Base-by-base conservation (phyloP, 2,797 vertebrate genomes). In the Parauchenoglanis ngamensis region DNA sequence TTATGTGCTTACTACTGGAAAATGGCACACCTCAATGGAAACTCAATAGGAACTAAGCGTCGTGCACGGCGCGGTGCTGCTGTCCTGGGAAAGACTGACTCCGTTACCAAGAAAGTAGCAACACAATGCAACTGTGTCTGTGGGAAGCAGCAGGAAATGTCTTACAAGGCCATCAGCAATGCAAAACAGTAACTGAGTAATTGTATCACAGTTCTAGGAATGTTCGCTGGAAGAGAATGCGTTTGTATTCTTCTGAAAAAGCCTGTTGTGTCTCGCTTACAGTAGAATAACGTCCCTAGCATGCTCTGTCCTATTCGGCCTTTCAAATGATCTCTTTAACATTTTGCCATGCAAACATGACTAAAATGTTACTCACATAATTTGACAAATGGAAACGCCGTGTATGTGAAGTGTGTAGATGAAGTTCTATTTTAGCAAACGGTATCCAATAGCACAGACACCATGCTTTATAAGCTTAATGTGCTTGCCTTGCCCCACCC, bases 31-130 rank as follows among this genome's bases (percentile, higher is more conserved):
- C 3, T 40, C 40, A 40, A 40, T 40, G 40, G 40, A 40, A 40
- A 40, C 3, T 40, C 40, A 65, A 63, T n/a, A 65, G 23, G 17
- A 63, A 83, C 68, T 83, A 25, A 83, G 46, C n/a, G 31, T 46
- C 23, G 61, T 25, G 23, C 57, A 46, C 63, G 44, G 56, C 10
- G 13, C 10, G 8, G 77, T 4, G 77, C 3, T 17, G 19, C 25
- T 17, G 59, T 81, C 59, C 23, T 65, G 57, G 8, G 19, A 49
- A 12, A 82, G 1, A 82, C 11, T 40, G 57, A 61, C n/a, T 80
- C 31, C n/a, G 31, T 44, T 80, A 83, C 25, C 46, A 49, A 56
- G 61, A 67, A 28, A 83, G 25, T 67, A 67, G 80, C 44, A 82
- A 83, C 13, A 49, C 13, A 65, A 49, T 21, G 61, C 7, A 28